phyloP scores from a whole-genome alignment of 2,888 invertebrate species.

The Leucophora obtusa region DNA sequence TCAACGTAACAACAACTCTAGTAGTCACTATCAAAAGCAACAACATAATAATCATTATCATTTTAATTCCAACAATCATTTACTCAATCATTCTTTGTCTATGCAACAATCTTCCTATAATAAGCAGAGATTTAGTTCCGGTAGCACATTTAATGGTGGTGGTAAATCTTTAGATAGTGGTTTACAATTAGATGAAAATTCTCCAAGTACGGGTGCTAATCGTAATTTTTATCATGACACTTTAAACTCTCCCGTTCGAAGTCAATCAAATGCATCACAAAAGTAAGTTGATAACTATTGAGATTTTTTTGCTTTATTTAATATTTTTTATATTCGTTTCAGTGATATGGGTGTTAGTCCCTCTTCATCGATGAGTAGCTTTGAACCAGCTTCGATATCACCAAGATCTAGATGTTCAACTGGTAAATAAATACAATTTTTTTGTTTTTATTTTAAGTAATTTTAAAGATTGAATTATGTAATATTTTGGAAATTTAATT shows the following conservation, averaged over 20 bases:
- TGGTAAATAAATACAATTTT: conserved; percentile 40
- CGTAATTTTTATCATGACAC: conserved; percentile 68
- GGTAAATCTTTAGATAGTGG: conserved; percentile 74
- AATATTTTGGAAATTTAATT: too few species aligned
- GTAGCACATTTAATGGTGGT: conserved; percentile 69
- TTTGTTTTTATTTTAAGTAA: too few species aligned
- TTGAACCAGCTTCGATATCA: conserved; percentile 75
- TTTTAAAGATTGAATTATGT: too few species aligned
- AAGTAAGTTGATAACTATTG: conserved; percentile 65
- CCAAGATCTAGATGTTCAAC: conserved; percentile 74
- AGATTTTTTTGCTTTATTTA: background rate
- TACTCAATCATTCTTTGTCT: conserved; percentile 74
- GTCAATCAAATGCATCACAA: conserved; percentile 68
- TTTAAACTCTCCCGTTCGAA: conserved; percentile 72
- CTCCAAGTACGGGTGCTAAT: conserved; percentile 49
- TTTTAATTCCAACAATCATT: conserved; percentile 75
- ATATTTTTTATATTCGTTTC: background rate
- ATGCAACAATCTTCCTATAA: conserved; percentile 74
- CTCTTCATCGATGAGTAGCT: conserved; percentile 77
- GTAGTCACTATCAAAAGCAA: conserved; percentile 71
- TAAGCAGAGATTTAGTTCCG: conserved; percentile 71
- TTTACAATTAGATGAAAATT: conserved; percentile 69
- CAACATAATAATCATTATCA: conserved; percentile 73
- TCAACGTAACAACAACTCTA: conserved; percentile 61
- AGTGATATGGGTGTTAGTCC: conserved; percentile 76